Base-by-base conservation (phyloP, 1,140 invertebrate genomes). In the Euura saliciscinereae region DNA sequence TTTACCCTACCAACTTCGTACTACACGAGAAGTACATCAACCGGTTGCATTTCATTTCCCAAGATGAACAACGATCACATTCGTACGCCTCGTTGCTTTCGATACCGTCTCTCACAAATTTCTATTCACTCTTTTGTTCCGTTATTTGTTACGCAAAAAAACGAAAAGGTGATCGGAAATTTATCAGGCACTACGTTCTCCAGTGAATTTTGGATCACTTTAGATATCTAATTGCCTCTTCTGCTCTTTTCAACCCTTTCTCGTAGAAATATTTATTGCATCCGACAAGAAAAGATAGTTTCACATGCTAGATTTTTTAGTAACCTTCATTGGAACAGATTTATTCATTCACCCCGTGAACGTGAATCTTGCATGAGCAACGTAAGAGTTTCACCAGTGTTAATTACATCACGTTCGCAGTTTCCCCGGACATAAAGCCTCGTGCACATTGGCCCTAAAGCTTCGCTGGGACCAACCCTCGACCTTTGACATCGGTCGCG, bases 401-500 rank as follows among this genome's bases (percentile, higher is more conserved):
- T 59, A 59, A 59, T 59, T 59, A 59, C 13, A n/a, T 59, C 51
- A 59, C 51, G 51, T 59, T 59, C 51, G 51, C 51, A 59, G 51
- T 59, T 59, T 11, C 13, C 51, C 51, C 51, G 51, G 51, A 59
- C 51, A n/a, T 59, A 59, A 59, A 59, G 51, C 2, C 13, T 11
- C 51, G 51, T 59, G 51, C 6, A 59, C 51, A 59, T 59, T n/a
- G 51, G 51, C 51, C 51, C 51, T 59, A 59, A 59, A 59, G 51
- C 51, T 8, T 59, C 51, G 51, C 51, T 59, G 51, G 51, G 51
- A 59, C 51, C 13, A n/a, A n/a, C 10, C 8, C 8, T 8, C 51
- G 6, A 59, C 5, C 51, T 59, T n/a, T 59, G 51, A 59, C 51
- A 59, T n/a, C 10, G 51, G 28, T 28, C 28, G 28, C 5, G 51